Evolutionary conservation across 2,113 vertebrate species (phyloP).

Genomic region (Seriola rivoliana): DNA sequence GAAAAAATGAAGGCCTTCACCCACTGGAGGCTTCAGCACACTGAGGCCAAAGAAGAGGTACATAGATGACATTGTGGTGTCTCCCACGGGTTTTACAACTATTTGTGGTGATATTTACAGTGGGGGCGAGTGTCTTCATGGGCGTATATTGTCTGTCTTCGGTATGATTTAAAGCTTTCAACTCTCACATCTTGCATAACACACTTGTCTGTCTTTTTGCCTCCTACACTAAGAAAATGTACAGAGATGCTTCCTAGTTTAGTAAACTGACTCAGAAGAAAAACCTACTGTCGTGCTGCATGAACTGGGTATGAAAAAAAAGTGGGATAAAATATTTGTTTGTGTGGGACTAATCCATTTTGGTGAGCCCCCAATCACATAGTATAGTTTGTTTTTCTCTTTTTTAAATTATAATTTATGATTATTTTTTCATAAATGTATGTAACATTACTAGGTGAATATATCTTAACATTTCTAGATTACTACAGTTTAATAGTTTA

Average conservation of each 20-base stretch:
- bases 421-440: no score
- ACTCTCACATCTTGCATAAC: slow-evolving; percentile 1
- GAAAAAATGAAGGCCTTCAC: slow-evolving; percentile 92
- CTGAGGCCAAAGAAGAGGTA: slow-evolving; percentile 90
- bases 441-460: not conserved
- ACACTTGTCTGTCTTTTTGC: not conserved
- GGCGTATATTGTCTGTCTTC: not conserved
- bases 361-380: no score
- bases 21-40: slow-evolving; percentile 89
- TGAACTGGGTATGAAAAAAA: no score
- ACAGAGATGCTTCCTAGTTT: not conserved
- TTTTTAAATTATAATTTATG: no score
- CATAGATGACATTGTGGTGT: not conserved
- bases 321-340: no score
- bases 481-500: slow-evolving; percentile 41
- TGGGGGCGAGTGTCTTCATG: not conserved
- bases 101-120: not conserved
- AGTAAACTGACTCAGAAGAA: not conserved
- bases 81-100: not conserved
- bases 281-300: no score
- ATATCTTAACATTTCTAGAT: not conserved
- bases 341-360: no score
- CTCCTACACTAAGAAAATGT: not conserved
- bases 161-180: no score
- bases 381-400: no score